A percentile compares a stretch with the other conserved stretches of the same genome.
phyloP scores from a whole-genome alignment of 2,888 invertebrate species.

The Cerastoderma edule region DNA sequence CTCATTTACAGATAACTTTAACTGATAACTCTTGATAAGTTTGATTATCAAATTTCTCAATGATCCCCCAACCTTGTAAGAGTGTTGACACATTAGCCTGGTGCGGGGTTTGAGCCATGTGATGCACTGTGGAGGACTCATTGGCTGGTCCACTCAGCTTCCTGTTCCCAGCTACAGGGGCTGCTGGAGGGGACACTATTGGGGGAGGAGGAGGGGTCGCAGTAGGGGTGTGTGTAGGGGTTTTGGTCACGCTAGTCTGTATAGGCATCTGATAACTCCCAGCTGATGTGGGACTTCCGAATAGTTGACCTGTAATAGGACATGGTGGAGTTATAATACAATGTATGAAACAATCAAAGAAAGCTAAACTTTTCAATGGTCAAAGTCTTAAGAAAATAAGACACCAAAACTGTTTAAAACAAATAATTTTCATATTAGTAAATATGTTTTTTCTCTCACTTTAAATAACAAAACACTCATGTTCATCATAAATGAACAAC shows the following conservation, averaged over 20 bases:
- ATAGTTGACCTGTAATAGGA: conserved; percentile 51
- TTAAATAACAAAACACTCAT: too few species aligned
- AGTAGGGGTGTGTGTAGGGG: conserved; percentile 54
- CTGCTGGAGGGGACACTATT: conserved; percentile 52
- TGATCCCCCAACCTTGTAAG: conserved; percentile 40
- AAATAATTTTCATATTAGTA: too few species aligned
- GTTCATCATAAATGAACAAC: too few species aligned
- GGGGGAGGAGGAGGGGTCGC: conserved; percentile 56
- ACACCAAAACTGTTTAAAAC: too few species aligned
- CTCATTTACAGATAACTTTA: too few species aligned
- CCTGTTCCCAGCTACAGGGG: conserved; percentile 29
- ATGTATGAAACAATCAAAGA: too few species aligned
- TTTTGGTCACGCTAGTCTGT: conserved; percentile 37
- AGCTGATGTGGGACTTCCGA: conserved; percentile 52
- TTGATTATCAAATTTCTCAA: not conserved
- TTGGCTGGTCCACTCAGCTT: conserved; percentile 38
- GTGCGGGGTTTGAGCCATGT: conserved; percentile 60
- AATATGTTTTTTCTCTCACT: too few species aligned
- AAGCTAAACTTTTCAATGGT: too few species aligned
- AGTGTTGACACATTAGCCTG: conserved; percentile 55
- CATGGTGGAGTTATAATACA: too few species aligned
- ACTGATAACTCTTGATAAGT: too few species aligned
- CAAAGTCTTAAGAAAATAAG: too few species aligned
- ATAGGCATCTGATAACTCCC: conserved; percentile 33
- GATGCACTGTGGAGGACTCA: conserved; percentile 58